Base-by-base conservation (phyloP, 2,888 invertebrate species). In the Choreutis nemorana region DNA sequence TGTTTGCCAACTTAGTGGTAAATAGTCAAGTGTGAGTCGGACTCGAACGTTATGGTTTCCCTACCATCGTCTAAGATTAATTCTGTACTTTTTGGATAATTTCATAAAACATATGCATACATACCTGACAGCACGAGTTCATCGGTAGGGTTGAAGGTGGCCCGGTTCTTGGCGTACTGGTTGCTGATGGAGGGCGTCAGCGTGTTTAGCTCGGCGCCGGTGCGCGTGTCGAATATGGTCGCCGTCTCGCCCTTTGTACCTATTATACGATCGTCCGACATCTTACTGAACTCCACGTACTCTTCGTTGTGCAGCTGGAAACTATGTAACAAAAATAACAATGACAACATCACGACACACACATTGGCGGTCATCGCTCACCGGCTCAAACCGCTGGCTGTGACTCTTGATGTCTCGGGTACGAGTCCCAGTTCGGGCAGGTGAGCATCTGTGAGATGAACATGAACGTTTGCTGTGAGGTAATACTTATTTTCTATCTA, bases 71-170 rank as follows among this genome's bases (percentile, higher is more conserved):
- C 7, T 9, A 23, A 26, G 22, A 28, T n/a, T 8, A 8, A 28
- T 10, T 5, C n/a, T 14, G 23, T 4, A 3, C 22, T 2, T 9
- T 9, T 22, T 4, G 3, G 10, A n/a, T n/a, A n/a, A n/a, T n/a
- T n/a, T n/a, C n/a, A n/a, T n/a, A n/a, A n/a, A n/a, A n/a, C 9
- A 23, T 11, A 9, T 28, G 25, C 14, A 10, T 11, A 37, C 42
- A 42, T 41, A 83, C 84, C 84, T 31, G 92, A 93, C 5, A 98
- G 75, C n/a, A 98, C 89, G 10, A 98, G 78, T 50, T 97, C 95
- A 58, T 98, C 97, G 2, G 90, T 89, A 29, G 92, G 93, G 65
- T 91, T 94, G 65, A 96, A 97, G 2, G 95, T 95, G 2, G 98
- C 97, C 28, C 91, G 82, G 71, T 98, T 98, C 71, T 91, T 90